Percentiles rank a stretch among this genome's conserved stretches.
Evolutionary conservation across 2,797 vertebrate genomes (phyloP).

Genomic region (Peromyscus attwateri): DNA sequence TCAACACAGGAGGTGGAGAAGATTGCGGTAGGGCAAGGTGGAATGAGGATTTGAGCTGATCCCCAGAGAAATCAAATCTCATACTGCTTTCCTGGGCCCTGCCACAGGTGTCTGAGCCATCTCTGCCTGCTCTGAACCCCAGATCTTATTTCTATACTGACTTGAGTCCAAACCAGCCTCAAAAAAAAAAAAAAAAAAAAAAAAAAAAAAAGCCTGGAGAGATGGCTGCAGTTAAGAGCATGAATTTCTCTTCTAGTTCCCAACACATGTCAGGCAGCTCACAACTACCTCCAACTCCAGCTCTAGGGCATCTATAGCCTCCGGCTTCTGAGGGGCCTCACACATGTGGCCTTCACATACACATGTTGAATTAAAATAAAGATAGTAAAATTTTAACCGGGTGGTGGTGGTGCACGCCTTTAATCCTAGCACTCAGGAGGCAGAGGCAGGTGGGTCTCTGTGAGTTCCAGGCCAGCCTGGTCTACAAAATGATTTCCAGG

Average conservation of each 20-base stretch:
- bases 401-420: background rate
- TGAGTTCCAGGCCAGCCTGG: background rate
- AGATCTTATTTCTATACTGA: slow-evolving; percentile 44
- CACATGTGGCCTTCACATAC: background rate
- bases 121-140: background rate
- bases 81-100: slow-evolving; percentile 23
- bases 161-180: background rate
- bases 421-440: background rate
- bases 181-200: background rate
- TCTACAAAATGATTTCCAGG: background rate
- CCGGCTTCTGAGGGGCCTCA: background rate
- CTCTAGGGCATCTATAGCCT: background rate
- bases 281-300: background rate
- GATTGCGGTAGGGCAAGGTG: background rate
- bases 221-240: background rate
- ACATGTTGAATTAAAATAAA: background rate
- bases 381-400: background rate
- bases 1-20: background rate
- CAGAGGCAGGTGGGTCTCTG: background rate
- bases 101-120: background rate
- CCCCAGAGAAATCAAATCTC: slow-evolving; percentile 70
- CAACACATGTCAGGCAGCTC: background rate
- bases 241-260: background rate
- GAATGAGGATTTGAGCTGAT: slow-evolving; percentile 66
- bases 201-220: background rate